phyloP scores from a whole-genome alignment of 64 coral and sea anemone genomes.

The Porites lutea region DNA sequence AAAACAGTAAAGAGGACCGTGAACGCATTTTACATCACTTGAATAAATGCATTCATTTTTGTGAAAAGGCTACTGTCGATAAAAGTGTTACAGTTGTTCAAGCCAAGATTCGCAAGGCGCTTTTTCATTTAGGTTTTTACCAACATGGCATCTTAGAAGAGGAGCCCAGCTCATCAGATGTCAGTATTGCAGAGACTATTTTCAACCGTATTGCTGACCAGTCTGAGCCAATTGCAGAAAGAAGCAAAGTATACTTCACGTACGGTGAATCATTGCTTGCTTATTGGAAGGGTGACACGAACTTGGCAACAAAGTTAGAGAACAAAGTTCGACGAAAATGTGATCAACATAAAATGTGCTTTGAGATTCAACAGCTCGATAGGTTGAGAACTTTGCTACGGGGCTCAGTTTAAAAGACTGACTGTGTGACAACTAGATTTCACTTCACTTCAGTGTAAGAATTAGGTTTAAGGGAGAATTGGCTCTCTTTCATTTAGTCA shows the following conservation, averaged over 20 bases:
- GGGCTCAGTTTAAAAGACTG: not conserved
- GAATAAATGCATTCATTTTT: constrained; percentile 18
- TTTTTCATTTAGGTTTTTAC: constrained; percentile 47
- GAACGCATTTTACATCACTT: constrained; percentile 13
- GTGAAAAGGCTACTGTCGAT: constrained; percentile 59
- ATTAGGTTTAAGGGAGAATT: too few relatives aligned
- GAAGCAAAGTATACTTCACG: constrained; percentile 42
- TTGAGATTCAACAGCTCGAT: constrained; percentile 45
- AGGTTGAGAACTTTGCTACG: not conserved
- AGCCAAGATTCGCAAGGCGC: constrained; percentile 36
- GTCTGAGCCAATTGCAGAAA: not conserved
- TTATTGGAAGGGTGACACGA: constrained; percentile 4
- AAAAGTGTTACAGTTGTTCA: constrained; percentile 36
- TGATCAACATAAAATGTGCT: not conserved
- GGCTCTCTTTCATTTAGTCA: too few relatives aligned
- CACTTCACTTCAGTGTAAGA: too few relatives aligned
- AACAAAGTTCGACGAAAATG: constrained; percentile 32
- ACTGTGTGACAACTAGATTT: too few relatives aligned
- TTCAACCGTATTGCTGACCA: not conserved
- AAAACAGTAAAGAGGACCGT: constrained; percentile 33
- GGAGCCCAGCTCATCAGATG: constrained; percentile 14
- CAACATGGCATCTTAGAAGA: constrained; percentile 57
- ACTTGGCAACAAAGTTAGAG: constrained; percentile 3
- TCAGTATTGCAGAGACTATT: constrained; percentile 36
- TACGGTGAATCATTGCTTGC: constrained; percentile 22